Evolutionary conservation across 2,797 vertebrate genomes (phyloP).

Genomic region (Bufotes viridis): DNA sequence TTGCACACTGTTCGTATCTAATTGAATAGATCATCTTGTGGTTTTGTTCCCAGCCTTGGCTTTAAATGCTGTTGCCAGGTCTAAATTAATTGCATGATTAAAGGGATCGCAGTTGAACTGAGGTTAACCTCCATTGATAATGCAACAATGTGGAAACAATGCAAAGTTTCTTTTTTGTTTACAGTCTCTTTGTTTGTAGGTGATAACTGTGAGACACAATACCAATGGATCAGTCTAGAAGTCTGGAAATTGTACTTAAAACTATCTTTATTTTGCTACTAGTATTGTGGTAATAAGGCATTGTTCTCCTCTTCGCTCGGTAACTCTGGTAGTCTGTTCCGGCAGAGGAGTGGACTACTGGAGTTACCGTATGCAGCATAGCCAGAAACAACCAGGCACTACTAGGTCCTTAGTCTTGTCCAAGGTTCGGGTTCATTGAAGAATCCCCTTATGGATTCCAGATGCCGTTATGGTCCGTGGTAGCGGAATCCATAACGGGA

Average conservation of each 20-base stretch:
- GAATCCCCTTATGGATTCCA: too few species aligned
- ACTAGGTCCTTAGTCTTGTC: too few species aligned
- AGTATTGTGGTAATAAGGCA: neutral
- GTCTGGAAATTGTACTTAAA: neutral
- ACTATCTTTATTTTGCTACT: neutral
- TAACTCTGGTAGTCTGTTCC: too few species aligned
- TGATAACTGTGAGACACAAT: neutral
- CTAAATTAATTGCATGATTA: slow-evolving; percentile 55
- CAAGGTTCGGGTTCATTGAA: too few species aligned
- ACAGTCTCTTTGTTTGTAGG: neutral
- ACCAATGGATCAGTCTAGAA: neutral
- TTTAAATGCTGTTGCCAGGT: slow-evolving; percentile 38
- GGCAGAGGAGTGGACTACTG: too few species aligned
- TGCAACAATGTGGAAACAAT: slow-evolving; percentile 10
- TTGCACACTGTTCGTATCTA: slow-evolving; percentile 51
- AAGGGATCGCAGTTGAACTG: slow-evolving; percentile 42
- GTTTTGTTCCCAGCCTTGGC: slow-evolving; percentile 45
- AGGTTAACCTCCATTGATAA: slow-evolving; percentile 53
- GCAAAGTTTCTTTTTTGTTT: neutral
- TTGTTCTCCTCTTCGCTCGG: too few species aligned
- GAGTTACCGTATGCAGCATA: too few species aligned
- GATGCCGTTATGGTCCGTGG: too few species aligned
- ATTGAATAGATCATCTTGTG: slow-evolving; percentile 61
- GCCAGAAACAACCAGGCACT: too few species aligned
- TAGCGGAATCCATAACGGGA: too few species aligned